phyloP scores from a whole-genome alignment of 1,140 invertebrate genomes.

The Pseudomyrmex gracilis region DNA sequence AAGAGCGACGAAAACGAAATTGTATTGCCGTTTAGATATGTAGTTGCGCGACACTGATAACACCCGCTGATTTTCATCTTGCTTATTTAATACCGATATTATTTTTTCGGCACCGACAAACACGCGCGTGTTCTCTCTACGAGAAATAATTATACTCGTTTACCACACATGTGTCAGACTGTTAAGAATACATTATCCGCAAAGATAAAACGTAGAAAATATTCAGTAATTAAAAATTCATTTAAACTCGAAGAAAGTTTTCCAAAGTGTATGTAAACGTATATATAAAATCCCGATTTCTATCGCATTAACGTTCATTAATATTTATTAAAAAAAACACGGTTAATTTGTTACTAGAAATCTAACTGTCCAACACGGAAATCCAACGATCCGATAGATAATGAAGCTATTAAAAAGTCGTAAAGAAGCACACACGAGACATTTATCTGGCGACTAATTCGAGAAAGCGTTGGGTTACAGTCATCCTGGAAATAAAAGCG shows the following conservation, averaged over 20 bases:
- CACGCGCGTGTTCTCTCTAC: no score
- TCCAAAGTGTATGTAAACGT: background rate
- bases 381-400: no score
- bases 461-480: no score
- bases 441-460: no score
- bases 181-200: no score
- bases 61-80: background rate
- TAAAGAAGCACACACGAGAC: no score
- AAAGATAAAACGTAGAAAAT: constrained; percentile 2
- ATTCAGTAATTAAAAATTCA: background rate
- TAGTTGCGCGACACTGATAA: background rate
- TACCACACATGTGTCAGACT: no score
- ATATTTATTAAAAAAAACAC: background rate
- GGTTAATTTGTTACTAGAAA: no score
- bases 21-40: background rate
- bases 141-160: no score
- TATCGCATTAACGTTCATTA: background rate
- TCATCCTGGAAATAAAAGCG: no score
- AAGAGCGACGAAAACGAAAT: constrained; percentile 42
- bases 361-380: background rate
- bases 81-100: background rate
- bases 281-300: background rate
- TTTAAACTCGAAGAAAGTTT: no score
- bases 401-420: no score
- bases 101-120: background rate